Percentiles rank a stretch among this genome's conserved stretches.
Evolutionary conservation across 2,888 invertebrate species (phyloP).

Genomic region (Timema podura): DNA sequence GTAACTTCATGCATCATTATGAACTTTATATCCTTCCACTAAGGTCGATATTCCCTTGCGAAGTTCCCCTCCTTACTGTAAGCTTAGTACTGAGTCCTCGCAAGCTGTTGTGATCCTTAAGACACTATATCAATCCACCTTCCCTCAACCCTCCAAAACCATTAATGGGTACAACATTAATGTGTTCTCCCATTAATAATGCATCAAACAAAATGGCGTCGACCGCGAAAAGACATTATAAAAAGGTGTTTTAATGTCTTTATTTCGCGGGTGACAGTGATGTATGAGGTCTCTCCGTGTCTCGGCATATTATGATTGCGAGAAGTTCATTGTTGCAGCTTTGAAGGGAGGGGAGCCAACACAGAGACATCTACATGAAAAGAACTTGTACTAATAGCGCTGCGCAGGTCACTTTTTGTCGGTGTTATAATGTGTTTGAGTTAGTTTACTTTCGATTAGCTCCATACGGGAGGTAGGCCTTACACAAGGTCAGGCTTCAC

Average conservation of each 20-base stretch:
- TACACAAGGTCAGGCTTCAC: too few species aligned
- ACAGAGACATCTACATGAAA: too few species aligned
- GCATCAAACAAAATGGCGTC: conserved; percentile 31
- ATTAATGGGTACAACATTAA: conserved; percentile 23
- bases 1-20: too few species aligned
- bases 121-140: neutral
- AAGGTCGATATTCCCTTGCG: conserved; percentile 19
- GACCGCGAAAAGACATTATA: conserved; percentile 22
- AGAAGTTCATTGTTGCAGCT: too few species aligned
- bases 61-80: neutral
- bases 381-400: too few species aligned
- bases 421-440: too few species aligned
- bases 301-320: too few species aligned
- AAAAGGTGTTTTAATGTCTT: conserved; percentile 25
- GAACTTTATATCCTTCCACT: conserved; percentile 6
- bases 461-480: too few species aligned
- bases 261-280: conserved; percentile 21
- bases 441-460: too few species aligned
- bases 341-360: too few species aligned
- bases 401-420: too few species aligned
- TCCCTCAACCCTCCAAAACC: neutral
- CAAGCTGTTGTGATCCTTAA: conserved; percentile 23
- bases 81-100: neutral
- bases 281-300: conserved; percentile 11
- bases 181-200: conserved; percentile 27